Evolutionary conservation across 2,888 invertebrate species (phyloP), one percentile per base, ranked within the genome.

Genomic region (Diaphora mendica): DNA sequence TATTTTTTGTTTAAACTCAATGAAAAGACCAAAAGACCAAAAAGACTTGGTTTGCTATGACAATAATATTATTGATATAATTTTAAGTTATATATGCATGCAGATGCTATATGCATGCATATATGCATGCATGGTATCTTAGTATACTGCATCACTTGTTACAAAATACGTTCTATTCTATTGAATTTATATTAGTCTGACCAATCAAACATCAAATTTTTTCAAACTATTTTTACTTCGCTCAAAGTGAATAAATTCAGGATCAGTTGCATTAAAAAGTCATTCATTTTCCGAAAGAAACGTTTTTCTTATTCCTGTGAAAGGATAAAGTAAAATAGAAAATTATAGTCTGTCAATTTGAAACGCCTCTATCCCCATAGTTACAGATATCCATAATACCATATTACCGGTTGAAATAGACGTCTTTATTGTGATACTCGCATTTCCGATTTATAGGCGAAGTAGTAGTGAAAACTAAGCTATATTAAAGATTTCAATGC

Each of bases 261-360:
- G 17, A 7, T 30, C 30, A 15, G 17, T 62, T 77, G 70, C 35
- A 70, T 74, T 75, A 55, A 82, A 68, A 23, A 35, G 35, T 71
- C 62, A 35, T 74, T 59, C 42, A 13, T 66, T 64, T 71, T 74
- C 69, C 48, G 17, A 67, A 39, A 13, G 42, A 64, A 35, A 73
- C 67, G 23, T 30, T 48, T 75, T 48, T 26, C 69, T 72, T 74
- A 71, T 77, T 77, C 64, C 11, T 42, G 51, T 67, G 74, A 70
- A 82, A 44, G 64, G 72, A 75, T 72, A 76, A 77, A 80, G 69
- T 71, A 35, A 55, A 77, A 78, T 74, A 67, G 79, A 77, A 84
- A 85, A 85, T 84, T 79, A 81, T 73, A 76, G 81, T 77, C 75
- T 80, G 77, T 81, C 78, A 78, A 82, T 80, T 73, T 71, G 78